Conservation (phyloP, 2,113 vertebrate genomes). For the Heliornis fulica region DNA sequence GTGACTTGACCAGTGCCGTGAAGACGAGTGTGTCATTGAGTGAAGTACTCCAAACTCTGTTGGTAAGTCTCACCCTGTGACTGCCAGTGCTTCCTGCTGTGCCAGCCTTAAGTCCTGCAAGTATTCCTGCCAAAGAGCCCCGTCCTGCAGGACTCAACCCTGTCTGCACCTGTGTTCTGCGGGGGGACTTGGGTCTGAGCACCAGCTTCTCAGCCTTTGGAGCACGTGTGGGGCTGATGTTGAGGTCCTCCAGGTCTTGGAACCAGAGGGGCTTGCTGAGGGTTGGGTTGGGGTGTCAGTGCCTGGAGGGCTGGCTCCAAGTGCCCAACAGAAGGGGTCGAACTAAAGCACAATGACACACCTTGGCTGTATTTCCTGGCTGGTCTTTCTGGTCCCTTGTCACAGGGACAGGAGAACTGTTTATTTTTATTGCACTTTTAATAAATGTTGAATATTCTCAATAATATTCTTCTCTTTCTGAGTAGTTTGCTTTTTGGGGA, state of each 20-base stretch:
- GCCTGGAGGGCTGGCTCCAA: not conserved
- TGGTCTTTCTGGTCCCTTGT: not conserved
- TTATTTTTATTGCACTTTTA: slow-evolving; percentile 57
- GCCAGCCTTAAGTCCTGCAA: not conserved
- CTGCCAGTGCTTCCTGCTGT: not conserved
- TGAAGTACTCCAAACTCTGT: not conserved
- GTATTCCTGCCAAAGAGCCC: not conserved
- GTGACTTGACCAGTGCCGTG: not conserved
- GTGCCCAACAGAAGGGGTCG: not conserved
- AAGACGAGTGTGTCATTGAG: not conserved
- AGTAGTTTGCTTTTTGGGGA: not conserved
- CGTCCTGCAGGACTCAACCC: not conserved
- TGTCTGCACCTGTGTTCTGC: not conserved
- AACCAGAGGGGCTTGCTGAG: not conserved
- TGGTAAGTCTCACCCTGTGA: not conserved
- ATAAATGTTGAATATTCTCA: slow-evolving; percentile 23
- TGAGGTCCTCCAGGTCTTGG: not conserved
- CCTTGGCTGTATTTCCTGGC: slow-evolving; percentile 10
- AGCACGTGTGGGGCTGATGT: not conserved
- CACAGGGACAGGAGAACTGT: not conserved
- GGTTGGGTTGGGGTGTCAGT: not conserved
- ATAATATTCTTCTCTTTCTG: not conserved
- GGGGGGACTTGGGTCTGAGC: not conserved
- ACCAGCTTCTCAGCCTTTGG: not conserved
- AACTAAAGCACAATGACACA: not conserved